Conservation (phyloP, 2,113 vertebrate species). For the Tachycineta bicolor region DNA sequence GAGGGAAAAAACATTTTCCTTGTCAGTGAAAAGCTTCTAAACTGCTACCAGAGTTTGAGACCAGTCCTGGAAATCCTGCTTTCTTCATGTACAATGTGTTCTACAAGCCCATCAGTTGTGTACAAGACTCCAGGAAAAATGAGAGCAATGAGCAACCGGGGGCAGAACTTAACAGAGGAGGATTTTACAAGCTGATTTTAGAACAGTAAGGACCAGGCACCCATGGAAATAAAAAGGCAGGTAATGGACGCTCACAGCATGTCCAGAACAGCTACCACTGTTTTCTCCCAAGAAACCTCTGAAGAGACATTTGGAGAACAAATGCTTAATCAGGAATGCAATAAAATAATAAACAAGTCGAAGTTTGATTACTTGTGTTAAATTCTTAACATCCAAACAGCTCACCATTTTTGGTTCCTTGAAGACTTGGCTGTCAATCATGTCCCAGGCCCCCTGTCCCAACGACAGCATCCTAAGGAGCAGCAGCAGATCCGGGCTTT, state of each 20-base stretch:
- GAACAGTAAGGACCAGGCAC: background rate
- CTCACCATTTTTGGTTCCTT: slow-evolving; percentile 95
- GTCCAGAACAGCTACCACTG: background rate
- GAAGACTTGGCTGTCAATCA: slow-evolving; percentile 99
- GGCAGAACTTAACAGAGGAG: background rate
- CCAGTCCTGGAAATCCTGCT: background rate
- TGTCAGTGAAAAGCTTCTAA: background rate
- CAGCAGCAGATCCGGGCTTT: slow-evolving; percentile 91
- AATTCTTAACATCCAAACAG: background rate
- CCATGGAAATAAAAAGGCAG: background rate
- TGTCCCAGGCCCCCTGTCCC: slow-evolving; percentile 97
- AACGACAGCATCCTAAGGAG: slow-evolving; percentile 92
- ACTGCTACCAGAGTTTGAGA: background rate
- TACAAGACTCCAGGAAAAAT: background rate
- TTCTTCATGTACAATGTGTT: background rate
- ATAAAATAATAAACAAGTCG: background rate
- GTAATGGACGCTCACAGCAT: background rate
- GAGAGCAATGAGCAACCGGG: background rate
- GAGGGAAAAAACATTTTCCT: background rate
- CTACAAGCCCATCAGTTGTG: background rate
- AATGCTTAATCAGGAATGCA: background rate
- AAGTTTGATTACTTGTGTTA: background rate
- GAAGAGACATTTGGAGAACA: background rate
- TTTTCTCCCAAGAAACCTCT: background rate
- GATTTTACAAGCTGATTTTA: background rate